Conservation (phyloP, 2,113 vertebrate genomes). For the Cromileptes altivelis region DNA sequence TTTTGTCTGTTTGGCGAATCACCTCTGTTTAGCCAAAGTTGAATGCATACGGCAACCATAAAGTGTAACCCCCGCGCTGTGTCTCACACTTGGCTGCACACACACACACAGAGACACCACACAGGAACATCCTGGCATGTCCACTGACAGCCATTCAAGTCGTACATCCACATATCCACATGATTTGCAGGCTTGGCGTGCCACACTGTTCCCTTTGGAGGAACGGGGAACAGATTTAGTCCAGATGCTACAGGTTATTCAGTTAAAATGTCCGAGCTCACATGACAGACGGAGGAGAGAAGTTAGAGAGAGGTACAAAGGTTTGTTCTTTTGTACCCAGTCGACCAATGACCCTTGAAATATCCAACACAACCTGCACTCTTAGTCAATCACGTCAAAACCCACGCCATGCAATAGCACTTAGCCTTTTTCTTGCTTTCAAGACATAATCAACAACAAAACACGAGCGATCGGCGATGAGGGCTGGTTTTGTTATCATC, state of each 20-base stretch:
- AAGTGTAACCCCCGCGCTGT: conserved; percentile 7
- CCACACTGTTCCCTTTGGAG: conserved; percentile 20
- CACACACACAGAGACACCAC: conserved; percentile 14
- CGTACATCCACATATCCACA: conserved; percentile 54
- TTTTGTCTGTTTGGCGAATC: conserved; percentile 14
- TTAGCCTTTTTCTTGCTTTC: not conserved
- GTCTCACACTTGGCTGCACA: conserved; percentile 10
- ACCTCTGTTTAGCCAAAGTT: conserved; percentile 6
- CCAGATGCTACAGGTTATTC: conserved; percentile 69
- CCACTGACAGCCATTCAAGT: conserved; percentile 41
- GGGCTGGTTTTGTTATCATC: not conserved
- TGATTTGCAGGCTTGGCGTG: conserved; percentile 62
- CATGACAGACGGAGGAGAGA: conserved; percentile 23
- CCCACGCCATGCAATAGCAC: not conserved
- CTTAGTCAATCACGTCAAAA: not conserved
- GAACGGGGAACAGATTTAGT: conserved; percentile 54
- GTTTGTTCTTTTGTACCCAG: not conserved
- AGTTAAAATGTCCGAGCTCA: conserved; percentile 31
- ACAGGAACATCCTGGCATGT: conserved; percentile 46
- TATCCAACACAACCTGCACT: not conserved
- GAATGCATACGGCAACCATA: not conserved
- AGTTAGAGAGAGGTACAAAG: not conserved
- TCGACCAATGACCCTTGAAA: not conserved
- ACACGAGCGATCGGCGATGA: not conserved
- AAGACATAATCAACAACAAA: not conserved